Evolutionary conservation across 2,888 invertebrate species (phyloP).

Genomic region (Synergus gifuensis): DNA sequence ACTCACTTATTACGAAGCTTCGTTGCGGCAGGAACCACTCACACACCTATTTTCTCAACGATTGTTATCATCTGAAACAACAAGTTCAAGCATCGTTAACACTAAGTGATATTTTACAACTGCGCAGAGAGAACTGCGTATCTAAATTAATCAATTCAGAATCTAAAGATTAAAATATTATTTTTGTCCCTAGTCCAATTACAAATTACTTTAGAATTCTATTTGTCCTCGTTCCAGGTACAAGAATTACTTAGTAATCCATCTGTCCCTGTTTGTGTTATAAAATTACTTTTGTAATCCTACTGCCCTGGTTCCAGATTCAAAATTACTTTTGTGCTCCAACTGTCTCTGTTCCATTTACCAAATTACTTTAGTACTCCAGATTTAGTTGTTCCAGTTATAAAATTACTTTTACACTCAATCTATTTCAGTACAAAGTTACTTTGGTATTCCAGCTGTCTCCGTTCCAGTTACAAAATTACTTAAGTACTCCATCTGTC

Average conservation of each 20-base stretch:
- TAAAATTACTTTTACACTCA: not conserved
- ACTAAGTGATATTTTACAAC: slow-evolving; percentile 26
- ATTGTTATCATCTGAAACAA: slow-evolving; percentile 14
- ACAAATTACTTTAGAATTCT: too few relatives aligned
- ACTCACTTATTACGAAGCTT: slow-evolving; percentile 18
- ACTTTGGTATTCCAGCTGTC: not conserved
- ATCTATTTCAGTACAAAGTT: too few relatives aligned
- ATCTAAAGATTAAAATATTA: not conserved
- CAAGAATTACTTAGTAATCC: not conserved
- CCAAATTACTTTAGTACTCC: not conserved
- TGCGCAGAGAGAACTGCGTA: slow-evolving; percentile 20
- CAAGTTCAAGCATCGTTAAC: slow-evolving; percentile 32
- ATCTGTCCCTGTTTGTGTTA: too few relatives aligned
- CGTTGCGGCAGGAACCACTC: not conserved
- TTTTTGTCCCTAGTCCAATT: too few relatives aligned
- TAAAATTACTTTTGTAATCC: too few relatives aligned
- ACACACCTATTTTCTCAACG: not conserved
- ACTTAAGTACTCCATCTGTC: not conserved
- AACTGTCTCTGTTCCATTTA: not conserved
- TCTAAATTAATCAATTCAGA: not conserved
- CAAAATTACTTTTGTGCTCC: not conserved
- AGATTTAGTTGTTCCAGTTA: not conserved
- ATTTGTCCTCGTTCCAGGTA: not conserved
- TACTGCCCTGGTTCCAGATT: too few relatives aligned
- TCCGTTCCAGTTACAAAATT: not conserved